Conservation (phyloP, 2,113 vertebrate genomes). For the Salvelinus sp. region DNA sequence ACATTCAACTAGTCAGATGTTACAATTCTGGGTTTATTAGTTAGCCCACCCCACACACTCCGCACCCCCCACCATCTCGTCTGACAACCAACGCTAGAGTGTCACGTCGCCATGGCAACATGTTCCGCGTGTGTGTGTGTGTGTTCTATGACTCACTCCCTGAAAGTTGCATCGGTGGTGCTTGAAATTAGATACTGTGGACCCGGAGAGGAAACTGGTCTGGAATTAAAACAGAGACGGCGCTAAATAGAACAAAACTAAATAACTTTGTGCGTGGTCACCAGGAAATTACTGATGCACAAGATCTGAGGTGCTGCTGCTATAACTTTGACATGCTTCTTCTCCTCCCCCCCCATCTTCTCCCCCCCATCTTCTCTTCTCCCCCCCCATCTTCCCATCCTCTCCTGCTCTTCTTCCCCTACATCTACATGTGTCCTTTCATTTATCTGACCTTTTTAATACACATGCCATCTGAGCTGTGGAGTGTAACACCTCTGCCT, state of each 20-base stretch:
- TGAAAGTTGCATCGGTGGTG: slow-evolving; percentile 59
- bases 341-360: no score
- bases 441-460: slow-evolving; percentile 13
- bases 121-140: slow-evolving; percentile 29
- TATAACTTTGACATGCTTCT: no score
- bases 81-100: slow-evolving; percentile 72
- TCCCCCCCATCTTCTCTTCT: no score
- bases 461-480: slow-evolving; percentile 22
- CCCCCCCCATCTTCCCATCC: no score
- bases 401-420: background rate
- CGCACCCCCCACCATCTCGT: slow-evolving; percentile 39
- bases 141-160: slow-evolving; percentile 58
- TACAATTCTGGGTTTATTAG: slow-evolving; percentile 61
- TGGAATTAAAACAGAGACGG: slow-evolving; percentile 30
- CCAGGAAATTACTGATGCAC: slow-evolving; percentile 29
- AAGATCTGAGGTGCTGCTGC: slow-evolving; percentile 13
- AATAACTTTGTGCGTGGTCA: slow-evolving; percentile 34
- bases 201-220: slow-evolving; percentile 31
- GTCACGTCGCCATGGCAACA: slow-evolving; percentile 76
- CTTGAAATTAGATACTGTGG: slow-evolving; percentile 56
- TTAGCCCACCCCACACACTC: slow-evolving; percentile 37
- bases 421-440: background rate
- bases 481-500: background rate
- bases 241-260: slow-evolving; percentile 1
- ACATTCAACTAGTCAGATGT: slow-evolving; percentile 58